phyloP scores from a whole-genome alignment of 1,140 invertebrate species.

The Bombus confusus region DNA sequence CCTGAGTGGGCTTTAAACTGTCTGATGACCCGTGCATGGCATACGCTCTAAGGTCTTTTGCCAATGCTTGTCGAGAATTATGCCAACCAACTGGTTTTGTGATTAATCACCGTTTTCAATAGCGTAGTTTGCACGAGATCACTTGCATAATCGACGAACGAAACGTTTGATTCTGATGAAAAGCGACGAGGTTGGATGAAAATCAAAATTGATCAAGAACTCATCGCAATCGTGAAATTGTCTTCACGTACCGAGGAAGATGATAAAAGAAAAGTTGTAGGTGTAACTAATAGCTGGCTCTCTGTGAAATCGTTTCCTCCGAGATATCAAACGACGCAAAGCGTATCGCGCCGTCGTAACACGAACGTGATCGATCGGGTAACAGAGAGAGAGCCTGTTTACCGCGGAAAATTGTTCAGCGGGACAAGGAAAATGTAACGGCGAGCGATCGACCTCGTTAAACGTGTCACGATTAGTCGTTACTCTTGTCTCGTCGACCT shows the following conservation, averaged over 20 bases:
- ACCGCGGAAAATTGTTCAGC: constrained; percentile 50
- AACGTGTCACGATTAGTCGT: constrained; percentile 1
- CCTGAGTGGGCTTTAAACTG: constrained; percentile 13
- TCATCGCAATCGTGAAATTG: too few species aligned
- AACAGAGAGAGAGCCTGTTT: constrained; percentile 45
- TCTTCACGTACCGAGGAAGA: background rate
- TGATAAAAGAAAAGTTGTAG: background rate
- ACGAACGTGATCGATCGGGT: constrained; percentile 62
- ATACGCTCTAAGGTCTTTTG: too few species aligned
- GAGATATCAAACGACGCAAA: constrained; percentile 30
- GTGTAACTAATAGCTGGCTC: constrained; percentile 12
- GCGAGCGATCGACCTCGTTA: constrained; percentile 8
- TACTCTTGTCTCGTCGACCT: too few species aligned
- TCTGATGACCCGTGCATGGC: background rate
- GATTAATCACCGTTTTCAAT: too few species aligned
- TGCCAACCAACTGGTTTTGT: too few species aligned
- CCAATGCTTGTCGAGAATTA: too few species aligned
- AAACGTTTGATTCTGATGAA: too few species aligned
- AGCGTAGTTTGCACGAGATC: too few species aligned
- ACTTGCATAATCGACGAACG: too few species aligned
- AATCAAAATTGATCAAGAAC: too few species aligned
- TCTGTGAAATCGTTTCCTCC: constrained; percentile 54
- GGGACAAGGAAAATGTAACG: background rate
- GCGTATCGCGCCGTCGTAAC: constrained; percentile 43
- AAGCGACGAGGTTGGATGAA: too few species aligned